Base-by-base conservation (phyloP, 2,113 vertebrate genomes). In the Motacilla tschutschensis region DNA sequence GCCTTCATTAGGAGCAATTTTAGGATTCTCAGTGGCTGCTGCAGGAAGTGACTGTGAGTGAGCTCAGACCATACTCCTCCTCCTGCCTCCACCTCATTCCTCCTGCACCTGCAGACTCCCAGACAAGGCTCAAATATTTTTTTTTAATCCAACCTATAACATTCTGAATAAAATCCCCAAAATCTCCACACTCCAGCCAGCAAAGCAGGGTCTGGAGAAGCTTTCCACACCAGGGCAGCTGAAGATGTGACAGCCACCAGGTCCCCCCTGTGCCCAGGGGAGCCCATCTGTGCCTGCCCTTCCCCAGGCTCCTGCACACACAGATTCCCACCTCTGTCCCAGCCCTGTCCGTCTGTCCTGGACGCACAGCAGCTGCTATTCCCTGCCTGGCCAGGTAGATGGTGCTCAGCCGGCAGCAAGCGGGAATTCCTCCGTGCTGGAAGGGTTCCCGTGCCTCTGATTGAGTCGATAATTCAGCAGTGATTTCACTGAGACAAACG, bases 341-440 rank as follows among this genome's bases (percentile, higher is more conserved):
- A 6, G 5, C 13, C 24, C 25, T 57, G 24, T 5, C 50, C 24
- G 28, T 40, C 57, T 8, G 17, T 36, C 85, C 79, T 1, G 60
- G 19, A 7, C 15, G 2, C 40, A 5, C 21, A 48, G 21, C 38
- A 58, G 90, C 85, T 95, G 94, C 90, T 93, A 46, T 95, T 93
- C 94, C 94, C 83, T 54, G 89, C 83, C 93, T 94, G 86, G 78
- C 71, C 93, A 90, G 92, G 93, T 94, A 93, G 93, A 92, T 93
- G 94, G 93, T 71, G 94, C 94, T 93, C 92, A 93, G 92, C 83
- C 78, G 67, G 91, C 94, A 79, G 2, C 5, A 9, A 91, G 88
- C 2, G 24, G 55, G 79, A 63, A 76, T 63, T 46, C 14, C 51
- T 28, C 28, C 0, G 3, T 6, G 14, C 40, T 81, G 83, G 54